Percentiles rank a stretch among this genome's conserved stretches.
Evolutionary conservation across 2,113 vertebrate species (phyloP).

Genomic region (Callorhinus ursinus): DNA sequence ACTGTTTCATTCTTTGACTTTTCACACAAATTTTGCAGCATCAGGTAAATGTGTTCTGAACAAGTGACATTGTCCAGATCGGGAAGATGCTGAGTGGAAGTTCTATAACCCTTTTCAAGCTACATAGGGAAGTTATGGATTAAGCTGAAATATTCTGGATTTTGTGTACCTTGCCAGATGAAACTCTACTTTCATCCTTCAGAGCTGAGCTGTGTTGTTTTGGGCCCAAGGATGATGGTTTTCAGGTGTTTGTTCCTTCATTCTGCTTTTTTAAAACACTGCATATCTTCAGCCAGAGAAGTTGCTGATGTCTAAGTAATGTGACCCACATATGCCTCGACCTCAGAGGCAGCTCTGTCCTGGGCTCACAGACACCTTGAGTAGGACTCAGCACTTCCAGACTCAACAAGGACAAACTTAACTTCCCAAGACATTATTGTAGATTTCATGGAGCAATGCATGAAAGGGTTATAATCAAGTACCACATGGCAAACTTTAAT

Average conservation of each 20-base stretch:
- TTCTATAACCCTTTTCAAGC: not conserved
- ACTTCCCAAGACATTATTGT: not conserved
- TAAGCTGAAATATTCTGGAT: not conserved
- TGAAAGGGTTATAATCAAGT: not conserved
- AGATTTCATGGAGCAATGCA: not conserved
- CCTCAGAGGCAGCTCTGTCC: not conserved
- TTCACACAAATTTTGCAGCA: constrained; percentile 20
- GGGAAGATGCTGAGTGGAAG: not conserved
- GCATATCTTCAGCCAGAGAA: not conserved
- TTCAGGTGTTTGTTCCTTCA: not conserved
- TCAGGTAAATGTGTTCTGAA: not conserved
- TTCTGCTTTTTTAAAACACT: constrained; percentile 37
- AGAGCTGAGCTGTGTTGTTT: not conserved
- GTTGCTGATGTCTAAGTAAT: not conserved
- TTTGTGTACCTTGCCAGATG: not conserved
- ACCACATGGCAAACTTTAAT: not conserved
- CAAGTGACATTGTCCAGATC: not conserved
- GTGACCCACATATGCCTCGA: not conserved
- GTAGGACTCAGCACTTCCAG: not conserved
- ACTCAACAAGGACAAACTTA: not conserved
- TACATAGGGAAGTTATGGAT: not conserved
- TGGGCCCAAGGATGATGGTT: not conserved
- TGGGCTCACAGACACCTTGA: not conserved
- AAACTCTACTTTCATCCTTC: not conserved
- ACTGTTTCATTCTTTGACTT: constrained; percentile 39